Evolutionary conservation across 1,140 invertebrate genomes (phyloP), one percentile per base, ranked within the genome.

Genomic region (Microvelia longipes): DNA sequence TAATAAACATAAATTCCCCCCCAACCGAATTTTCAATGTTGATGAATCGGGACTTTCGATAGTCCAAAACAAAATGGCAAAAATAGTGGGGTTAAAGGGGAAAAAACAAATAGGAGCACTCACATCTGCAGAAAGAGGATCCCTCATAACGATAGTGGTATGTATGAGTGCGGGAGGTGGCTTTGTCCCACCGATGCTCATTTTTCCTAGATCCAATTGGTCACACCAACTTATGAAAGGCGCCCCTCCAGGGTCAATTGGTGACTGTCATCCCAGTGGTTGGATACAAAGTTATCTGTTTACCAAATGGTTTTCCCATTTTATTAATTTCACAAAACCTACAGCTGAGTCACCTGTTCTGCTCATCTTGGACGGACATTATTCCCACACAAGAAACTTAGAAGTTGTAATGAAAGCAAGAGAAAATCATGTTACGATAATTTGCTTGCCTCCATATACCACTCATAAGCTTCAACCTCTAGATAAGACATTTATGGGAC

Each of bases 101-200:
- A 50, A 50, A 50, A 50, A 50, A 50, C 35, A 50, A 19, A 50
- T 50, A 50, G 73, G 74, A 5, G 63, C 72, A 65, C 63, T 77
- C 24, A 70, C 74, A 29, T 71, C 71, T 69, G 70, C 71, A 11
- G 77, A 80, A 73, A 35, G 75, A 62, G 78, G 77, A 15, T 29
- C 29, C 28, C 69, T 71, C 2, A 19, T 50, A 19, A 50, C 35
- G 19, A 19, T 50, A 5, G 19, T 50, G 5, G 5, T 5, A 5
- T 50, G 35, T 19, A 50, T 50, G 35, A 50, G 35, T 50, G 35
- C 35, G 19, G 35, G 35, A 50, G 35, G 35, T 5, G 5, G 5
- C 19, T 50, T 11, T 50, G 35, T 50, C 5, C 35, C 35, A 50
- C 35, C 35, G 5, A 50, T 50, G 35, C 5, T 50, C 5, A 50